Percentiles rank a stretch among this genome's conserved stretches.
Evolutionary conservation across 2,113 vertebrate species (phyloP).

Genomic region (Coreoperca whiteheadi): DNA sequence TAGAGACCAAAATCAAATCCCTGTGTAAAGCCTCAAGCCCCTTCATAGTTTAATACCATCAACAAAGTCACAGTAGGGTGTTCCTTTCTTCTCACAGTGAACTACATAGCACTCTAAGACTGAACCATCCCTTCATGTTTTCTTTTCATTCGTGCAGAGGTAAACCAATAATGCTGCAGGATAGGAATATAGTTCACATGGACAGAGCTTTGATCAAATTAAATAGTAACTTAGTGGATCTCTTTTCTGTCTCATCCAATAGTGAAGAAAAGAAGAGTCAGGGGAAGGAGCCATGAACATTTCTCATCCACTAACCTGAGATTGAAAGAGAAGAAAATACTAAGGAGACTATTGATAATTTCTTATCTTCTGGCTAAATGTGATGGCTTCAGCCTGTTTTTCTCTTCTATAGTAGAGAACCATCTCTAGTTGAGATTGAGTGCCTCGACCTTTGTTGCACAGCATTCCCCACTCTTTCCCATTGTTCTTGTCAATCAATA

Average conservation of each 20-base stretch:
- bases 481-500: not conserved
- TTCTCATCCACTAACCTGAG: not conserved
- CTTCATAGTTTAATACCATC: constrained; percentile 37
- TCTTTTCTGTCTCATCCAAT: constrained; percentile 21
- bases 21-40: constrained; percentile 22
- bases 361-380: not conserved
- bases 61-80: constrained; percentile 36
- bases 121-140: constrained; percentile 57
- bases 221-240: constrained; percentile 36
- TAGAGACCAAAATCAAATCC: constrained; percentile 37
- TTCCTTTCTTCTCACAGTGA: constrained; percentile 42
- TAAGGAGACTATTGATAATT: not conserved
- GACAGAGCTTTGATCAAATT: constrained; percentile 53
- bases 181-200: constrained; percentile 33
- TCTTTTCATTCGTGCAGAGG: constrained; percentile 60
- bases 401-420: not conserved
- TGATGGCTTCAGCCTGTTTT: constrained; percentile 4
- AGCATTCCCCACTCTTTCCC: not conserved
- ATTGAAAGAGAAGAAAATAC: constrained; percentile 4
- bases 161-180: constrained; percentile 44
- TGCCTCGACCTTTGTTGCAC: constrained; percentile 4
- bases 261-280: not conserved
- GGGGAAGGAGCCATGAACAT: not conserved
- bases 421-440: not conserved
- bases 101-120: constrained; percentile 26